phyloP scores from a whole-genome alignment of 1,140 invertebrate genomes.

The Andricus grossulariae region DNA sequence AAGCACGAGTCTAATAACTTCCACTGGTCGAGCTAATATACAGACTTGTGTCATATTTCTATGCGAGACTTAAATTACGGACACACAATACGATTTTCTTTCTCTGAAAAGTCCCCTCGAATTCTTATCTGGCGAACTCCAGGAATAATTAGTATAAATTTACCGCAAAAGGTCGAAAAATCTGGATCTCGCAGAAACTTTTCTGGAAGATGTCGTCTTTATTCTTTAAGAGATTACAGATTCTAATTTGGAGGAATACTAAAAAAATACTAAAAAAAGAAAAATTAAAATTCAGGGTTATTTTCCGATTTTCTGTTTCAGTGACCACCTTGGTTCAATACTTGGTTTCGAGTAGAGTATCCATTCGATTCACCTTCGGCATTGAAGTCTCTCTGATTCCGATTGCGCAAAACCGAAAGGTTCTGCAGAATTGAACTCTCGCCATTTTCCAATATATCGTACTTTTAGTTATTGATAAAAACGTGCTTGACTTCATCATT shows the following conservation, averaged over 20 bases:
- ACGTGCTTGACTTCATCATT: too few species aligned
- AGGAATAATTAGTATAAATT: background rate
- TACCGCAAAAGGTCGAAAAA: background rate
- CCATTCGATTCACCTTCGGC: conserved; percentile 45
- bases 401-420: conserved; percentile 33
- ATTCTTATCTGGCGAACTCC: background rate
- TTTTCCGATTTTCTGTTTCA: background rate
- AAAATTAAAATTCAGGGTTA: background rate
- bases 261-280: background rate
- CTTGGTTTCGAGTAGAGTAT: background rate
- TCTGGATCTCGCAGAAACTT: background rate
- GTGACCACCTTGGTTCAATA: background rate
- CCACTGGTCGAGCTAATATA: conserved; percentile 64
- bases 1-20: conserved; percentile 74
- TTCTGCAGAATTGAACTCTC: conserved; percentile 19
- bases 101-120: background rate
- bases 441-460: conserved; percentile 42
- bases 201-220: background rate
- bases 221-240: too few species aligned
- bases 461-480: conserved; percentile 10
- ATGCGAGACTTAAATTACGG: conserved; percentile 57
- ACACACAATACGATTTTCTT: conserved; percentile 53
- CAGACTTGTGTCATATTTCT: conserved; percentile 68
- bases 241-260: too few species aligned
- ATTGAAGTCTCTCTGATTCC: conserved; percentile 66